Conservation (phyloP, 2,888 invertebrate genomes). For the Eutolmus rufibarbis region DNA sequence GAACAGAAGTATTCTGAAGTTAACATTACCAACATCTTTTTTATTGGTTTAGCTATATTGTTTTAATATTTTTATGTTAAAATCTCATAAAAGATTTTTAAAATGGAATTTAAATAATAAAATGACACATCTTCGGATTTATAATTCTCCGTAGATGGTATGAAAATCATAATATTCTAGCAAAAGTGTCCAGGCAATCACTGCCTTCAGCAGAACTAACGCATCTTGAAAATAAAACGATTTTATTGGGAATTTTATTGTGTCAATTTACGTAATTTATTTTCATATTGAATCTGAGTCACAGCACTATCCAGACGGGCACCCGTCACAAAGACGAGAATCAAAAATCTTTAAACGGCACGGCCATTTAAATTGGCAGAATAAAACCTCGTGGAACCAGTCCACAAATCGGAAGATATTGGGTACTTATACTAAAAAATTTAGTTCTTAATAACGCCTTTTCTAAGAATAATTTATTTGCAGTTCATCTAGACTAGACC, state of each 20-base stretch:
- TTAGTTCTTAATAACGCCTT: background rate
- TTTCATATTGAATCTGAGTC: background rate
- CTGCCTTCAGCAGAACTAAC: background rate
- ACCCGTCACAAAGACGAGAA: background rate
- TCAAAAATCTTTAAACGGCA: background rate
- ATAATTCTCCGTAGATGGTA: background rate
- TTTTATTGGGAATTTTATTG: background rate
- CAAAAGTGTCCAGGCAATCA: background rate
- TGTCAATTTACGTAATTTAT: slow-evolving; percentile 7
- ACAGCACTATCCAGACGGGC: background rate
- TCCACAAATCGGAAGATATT: background rate
- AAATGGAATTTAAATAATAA: background rate
- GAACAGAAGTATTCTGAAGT: background rate
- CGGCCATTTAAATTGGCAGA: background rate
- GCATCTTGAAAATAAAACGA: background rate
- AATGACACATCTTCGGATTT: background rate
- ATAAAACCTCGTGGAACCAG: background rate
- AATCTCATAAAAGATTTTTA: background rate
- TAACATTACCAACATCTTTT: background rate
- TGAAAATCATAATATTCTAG: background rate
- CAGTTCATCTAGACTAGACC: background rate
- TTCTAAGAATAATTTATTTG: background rate
- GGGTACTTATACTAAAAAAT: background rate
- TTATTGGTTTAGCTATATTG: background rate
- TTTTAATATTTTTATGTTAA: background rate